Evolutionary conservation across 2,888 invertebrate species (phyloP), one percentile per base, ranked within the genome.

Genomic region (Exephanes ischioxanthus): DNA sequence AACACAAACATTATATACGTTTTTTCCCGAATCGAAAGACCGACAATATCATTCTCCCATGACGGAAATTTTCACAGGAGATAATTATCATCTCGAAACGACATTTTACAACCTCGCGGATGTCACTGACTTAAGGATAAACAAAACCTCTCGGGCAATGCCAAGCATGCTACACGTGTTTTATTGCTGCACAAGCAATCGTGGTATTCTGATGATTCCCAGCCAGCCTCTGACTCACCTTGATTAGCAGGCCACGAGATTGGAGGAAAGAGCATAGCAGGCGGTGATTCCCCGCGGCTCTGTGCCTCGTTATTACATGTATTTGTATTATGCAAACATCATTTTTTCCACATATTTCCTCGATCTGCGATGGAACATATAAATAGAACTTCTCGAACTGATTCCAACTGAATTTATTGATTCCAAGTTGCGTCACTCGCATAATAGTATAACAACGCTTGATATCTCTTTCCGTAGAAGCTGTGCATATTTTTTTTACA

Each of bases 1-100:
- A 33, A 37, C 75, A 63, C 33, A 33, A 19, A 45, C 22, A 33
- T 16, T n/a, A 63, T 63, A 19, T 61, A 63, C 75, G 6, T 51
- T 75, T 41, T 66, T 33, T 61, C 5, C 5, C 16, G 26, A 14
- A 16, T 58, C 26, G 7, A 58, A 41, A 7, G 16, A 22, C 58
- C 16, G 58, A 41, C 37, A 72, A 45, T 55, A 14, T 61, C 5
- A 4, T 30, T 53, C 6, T 1, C 30, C 37, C 14, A 11, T 41
- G 11, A 37, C 19, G 14, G 53, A 9, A 30, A 30, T 4, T 33
- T 33, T 16, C 37, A 11, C 45, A 16, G 45, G 3, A 14, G 45
- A 16, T 16, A 16, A 48, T 48, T 3, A 48, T 16, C 45, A 16
- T 16, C 3, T 16, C 4, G 4, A 1, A 30, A 30, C 5, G 16